Evolutionary conservation across 2,797 vertebrate genomes (phyloP).

Genomic region (Etheostoma nigrum): DNA sequence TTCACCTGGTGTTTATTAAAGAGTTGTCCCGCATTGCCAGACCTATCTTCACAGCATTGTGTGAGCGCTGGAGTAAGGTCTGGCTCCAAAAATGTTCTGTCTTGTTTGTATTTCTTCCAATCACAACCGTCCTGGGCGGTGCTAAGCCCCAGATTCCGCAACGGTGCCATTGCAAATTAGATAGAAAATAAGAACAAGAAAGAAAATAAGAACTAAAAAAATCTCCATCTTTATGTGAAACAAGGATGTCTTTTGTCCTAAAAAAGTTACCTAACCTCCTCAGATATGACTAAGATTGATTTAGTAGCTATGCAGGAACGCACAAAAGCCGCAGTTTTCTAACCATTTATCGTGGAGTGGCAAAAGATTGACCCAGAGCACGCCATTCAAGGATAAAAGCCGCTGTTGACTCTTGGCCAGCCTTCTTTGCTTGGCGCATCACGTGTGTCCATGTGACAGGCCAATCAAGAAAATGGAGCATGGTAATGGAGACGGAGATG

Average conservation of each 20-base stretch:
- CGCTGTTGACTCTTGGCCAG: slow-evolving; percentile 59
- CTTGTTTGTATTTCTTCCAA: too few relatives aligned
- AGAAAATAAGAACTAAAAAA: slow-evolving; percentile 9
- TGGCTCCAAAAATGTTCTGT: too few relatives aligned
- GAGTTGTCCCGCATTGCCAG: too few relatives aligned
- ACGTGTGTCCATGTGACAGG: slow-evolving; percentile 75
- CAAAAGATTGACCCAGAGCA: slow-evolving; percentile 64
- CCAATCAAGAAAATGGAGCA: slow-evolving; percentile 84
- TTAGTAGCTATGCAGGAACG: slow-evolving; percentile 47
- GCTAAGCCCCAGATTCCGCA: too few relatives aligned
- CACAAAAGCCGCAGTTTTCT: slow-evolving; percentile 36
- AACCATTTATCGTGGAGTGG: slow-evolving; percentile 53
- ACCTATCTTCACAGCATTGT: too few relatives aligned
- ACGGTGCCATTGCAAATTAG: too few relatives aligned
- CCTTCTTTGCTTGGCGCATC: slow-evolving; percentile 54
- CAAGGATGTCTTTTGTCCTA: slow-evolving; percentile 10
- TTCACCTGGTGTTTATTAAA: not conserved
- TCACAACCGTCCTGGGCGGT: too few relatives aligned
- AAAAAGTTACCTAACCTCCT: slow-evolving; percentile 29
- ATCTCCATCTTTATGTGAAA: slow-evolving; percentile 6
- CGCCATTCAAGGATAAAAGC: slow-evolving; percentile 71
- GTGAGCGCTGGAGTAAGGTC: too few relatives aligned
- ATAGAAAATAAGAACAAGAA: too few relatives aligned
- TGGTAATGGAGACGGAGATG: slow-evolving; percentile 81
- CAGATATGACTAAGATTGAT: slow-evolving; percentile 60